Evolutionary conservation across 2,888 invertebrate species (phyloP), one percentile per base, ranked within the genome.

Genomic region (Eristalis intricaria): DNA sequence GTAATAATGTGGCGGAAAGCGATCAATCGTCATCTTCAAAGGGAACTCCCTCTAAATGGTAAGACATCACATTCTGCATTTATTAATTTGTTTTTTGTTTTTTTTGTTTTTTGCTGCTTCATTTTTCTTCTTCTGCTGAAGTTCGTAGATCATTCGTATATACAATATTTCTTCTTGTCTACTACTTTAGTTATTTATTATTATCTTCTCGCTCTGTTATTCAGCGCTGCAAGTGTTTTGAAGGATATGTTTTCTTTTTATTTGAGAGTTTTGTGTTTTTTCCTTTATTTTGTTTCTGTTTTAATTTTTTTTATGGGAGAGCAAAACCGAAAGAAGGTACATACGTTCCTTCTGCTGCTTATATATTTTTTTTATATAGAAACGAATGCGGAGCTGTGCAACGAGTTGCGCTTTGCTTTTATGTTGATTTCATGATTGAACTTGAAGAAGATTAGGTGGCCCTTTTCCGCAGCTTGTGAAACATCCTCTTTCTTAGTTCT

Each of bases 1-100:
- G 89, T 89, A 90, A 90, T 89, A 90, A 90, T 90, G 90, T 89
- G 90, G 89, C 86, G 89, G 88, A 90, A 90, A 90, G 85, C 85
- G 89, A 89, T 80, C 83, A 88, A 82, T 43, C 89, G 79, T 60
- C 86, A 79, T 77, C 89, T 74, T 83, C 88, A 79, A 89, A 89
- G 88, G 82, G 88, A 88, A 71, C 87, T 87, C 88, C 90, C 84
- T 89, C 89, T 76, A 89, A 89, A 87, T 88, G 90, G 90, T 90
- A 89, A 88, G 43, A 50, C 11, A 60, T 26, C 26, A 26, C 1
- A n/a, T 60, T 13, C 13, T 23, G 7, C 19, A 2, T 58, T 58
- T n/a, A n/a, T n/a, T 58, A 22, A 4, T 58, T 58, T 23, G 11
- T 4, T 11, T 19, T 4, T 58, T 15, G 1, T 10, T 58, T 58